A percentile compares a stretch with the other conserved stretches of the same genome.
Evolutionary conservation across 2,888 invertebrate genomes (phyloP).

Genomic region (Papilio gigon): DNA sequence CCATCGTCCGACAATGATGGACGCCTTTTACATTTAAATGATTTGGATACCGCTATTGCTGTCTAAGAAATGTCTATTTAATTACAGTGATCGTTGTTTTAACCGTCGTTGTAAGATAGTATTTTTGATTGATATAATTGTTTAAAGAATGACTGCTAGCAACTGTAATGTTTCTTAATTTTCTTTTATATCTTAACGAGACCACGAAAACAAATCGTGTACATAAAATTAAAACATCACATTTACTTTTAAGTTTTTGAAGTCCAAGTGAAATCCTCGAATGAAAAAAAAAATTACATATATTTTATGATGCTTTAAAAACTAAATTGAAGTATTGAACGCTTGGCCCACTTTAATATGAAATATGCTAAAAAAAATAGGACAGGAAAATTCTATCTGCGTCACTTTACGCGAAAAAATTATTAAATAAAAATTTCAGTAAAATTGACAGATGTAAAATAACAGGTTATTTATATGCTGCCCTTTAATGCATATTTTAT

Average conservation of each 20-base stretch:
- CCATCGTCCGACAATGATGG: constrained; percentile 28
- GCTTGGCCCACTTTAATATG: constrained; percentile 34
- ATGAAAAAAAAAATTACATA: neutral
- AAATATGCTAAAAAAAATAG: constrained; percentile 33
- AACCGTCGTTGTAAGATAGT: neutral
- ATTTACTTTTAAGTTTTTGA: neutral
- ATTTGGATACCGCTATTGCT: constrained; percentile 31
- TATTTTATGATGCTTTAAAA: constrained; percentile 16
- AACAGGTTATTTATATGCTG: neutral
- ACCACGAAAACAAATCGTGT: too few species aligned
- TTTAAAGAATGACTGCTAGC: neutral
- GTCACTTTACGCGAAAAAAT: neutral
- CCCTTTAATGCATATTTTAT: neutral
- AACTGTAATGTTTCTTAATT: too few species aligned
- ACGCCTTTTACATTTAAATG: constrained; percentile 32
- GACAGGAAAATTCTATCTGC: constrained; percentile 1
- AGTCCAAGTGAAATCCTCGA: neutral
- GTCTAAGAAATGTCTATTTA: constrained; percentile 26
- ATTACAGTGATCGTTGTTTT: constrained; percentile 24
- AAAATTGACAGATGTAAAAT: neutral
- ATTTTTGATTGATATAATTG: neutral
- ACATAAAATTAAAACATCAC: neutral
- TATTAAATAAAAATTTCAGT: constrained; percentile 9
- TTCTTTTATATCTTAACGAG: too few species aligned
- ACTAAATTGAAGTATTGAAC: constrained; percentile 34